Base-by-base conservation (phyloP, 2,888 invertebrate genomes). In the Caenorhabditis macrosperma region DNA sequence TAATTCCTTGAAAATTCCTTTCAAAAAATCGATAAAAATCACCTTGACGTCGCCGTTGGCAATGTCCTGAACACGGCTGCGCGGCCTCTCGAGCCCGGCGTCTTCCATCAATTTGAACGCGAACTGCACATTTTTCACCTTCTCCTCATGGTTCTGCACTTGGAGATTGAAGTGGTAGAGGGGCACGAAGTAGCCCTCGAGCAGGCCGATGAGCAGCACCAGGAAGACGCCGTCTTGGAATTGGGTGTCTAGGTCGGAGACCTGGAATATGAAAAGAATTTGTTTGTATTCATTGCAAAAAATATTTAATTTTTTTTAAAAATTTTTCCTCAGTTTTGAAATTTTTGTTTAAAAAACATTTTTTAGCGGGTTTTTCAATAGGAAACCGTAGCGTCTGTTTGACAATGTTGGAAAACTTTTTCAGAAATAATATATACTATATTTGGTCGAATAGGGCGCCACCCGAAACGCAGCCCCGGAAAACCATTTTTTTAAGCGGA, bases 201-300 rank as follows among this genome's bases (percentile, higher is more conserved):
- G 92, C 10, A 99, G 92, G 0, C 99, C 99, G 94, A 99, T 95
- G 80, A 99, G 92, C 61, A 99, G 93, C 35, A 96, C 95, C 55
- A 99, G 93, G 91, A 95, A 97, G 1, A 99, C 97, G 0, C 99
- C 99, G 92, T 99, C 99, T 90, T 96, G 95, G 91, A 99, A 98
- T 91, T 93, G 91, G 1, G 94, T 94, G 89, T 97, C 97, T 88
- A 99, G 92, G 91, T 97, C 96, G 55, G 93, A 94, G n/a, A 90
- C 86, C 87, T 87, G 60, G 50, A 72, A 48, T 12, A 22, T n/a
- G n/a, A n/a, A n/a, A n/a, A n/a, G n/a, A n/a, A n/a, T n/a, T n/a
- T n/a, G n/a, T n/a, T n/a, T n/a, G n/a, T n/a, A n/a, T n/a, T n/a
- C n/a, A n/a, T n/a, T n/a, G n/a, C n/a, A n/a, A n/a, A n/a, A n/a